Conservation (phyloP, 2,797 vertebrate genomes). For the Distichodus sexfasciatus region DNA sequence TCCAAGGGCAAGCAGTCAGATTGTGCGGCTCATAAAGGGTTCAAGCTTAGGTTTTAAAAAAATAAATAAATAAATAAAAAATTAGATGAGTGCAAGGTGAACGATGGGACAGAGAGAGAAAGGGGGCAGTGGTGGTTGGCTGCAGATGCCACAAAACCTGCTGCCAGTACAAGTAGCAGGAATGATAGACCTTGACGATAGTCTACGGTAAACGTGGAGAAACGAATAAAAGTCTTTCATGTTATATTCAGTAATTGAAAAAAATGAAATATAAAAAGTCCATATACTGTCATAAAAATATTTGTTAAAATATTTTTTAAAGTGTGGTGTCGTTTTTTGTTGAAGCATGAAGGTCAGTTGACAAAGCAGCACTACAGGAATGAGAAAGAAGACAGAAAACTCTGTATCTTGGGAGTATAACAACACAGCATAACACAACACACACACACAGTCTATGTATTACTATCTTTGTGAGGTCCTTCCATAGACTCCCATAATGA, state of each 20-base stretch:
- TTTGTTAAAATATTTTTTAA: too few species aligned
- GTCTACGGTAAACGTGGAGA: slow-evolving; percentile 8
- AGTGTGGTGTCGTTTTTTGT: too few species aligned
- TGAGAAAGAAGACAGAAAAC: background rate
- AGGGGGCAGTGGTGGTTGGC: slow-evolving; percentile 13
- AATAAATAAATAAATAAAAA: slow-evolving; percentile 49
- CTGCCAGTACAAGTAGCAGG: slow-evolving; percentile 40
- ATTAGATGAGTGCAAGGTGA: slow-evolving; percentile 25
- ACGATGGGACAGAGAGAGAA: slow-evolving; percentile 31
- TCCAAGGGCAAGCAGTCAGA: slow-evolving; percentile 57
- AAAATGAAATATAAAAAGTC: slow-evolving; percentile 3
- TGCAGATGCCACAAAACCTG: slow-evolving; percentile 49
- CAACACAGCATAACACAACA: too few species aligned
- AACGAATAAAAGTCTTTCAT: background rate
- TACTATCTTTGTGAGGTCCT: too few species aligned
- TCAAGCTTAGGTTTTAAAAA: slow-evolving; percentile 32
- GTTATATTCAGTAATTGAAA: slow-evolving; percentile 16
- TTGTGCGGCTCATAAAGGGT: slow-evolving; percentile 47
- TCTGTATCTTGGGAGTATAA: too few species aligned
- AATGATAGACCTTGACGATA: background rate
- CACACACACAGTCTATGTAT: too few species aligned
- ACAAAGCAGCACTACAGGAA: background rate
- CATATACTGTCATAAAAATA: too few species aligned
- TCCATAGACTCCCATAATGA: too few species aligned
- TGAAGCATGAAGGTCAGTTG: background rate